These are phyloP conservation scores for Mesorhabditis sp. DNA, from an alignment of 2,888 invertebrate genomes.

Conservation along the genomic window DNA sequence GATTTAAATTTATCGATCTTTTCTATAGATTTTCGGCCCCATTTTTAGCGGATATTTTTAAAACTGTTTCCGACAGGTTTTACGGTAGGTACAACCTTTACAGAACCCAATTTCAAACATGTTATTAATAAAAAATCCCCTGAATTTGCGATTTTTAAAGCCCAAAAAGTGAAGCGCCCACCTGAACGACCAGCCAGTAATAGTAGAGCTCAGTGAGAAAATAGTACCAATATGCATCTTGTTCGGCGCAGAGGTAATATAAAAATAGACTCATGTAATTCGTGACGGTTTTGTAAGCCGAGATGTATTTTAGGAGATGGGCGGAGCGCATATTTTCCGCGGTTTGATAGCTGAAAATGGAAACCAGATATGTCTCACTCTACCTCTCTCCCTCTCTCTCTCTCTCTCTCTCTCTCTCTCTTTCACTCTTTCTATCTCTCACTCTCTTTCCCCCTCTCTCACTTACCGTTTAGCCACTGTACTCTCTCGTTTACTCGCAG, in stretches of 20 bases:
- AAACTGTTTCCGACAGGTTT: no score
- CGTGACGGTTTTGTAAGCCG: not conserved
- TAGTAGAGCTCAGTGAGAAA: not conserved
- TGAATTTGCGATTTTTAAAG: no score
- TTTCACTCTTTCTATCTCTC: not conserved
- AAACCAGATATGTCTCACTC: not conserved
- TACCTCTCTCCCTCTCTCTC: not conserved
- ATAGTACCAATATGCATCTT: not conserved
- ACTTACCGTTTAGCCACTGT: not conserved
- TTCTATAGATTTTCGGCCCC: no score
- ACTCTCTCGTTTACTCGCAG: not conserved
- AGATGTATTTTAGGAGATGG: conserved; percentile 2
- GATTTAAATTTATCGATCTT: no score
- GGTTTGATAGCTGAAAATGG: not conserved
- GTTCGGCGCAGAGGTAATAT: not conserved
- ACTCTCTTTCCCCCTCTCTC: not conserved
- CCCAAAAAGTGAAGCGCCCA: not conserved
- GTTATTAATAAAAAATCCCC: no score
- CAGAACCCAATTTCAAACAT: no score
- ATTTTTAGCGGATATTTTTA: no score
- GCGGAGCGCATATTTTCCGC: not conserved
- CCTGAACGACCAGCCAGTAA: not conserved
- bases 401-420: not conserved
- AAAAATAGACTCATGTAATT: not conserved
- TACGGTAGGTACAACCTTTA: no score